phyloP scores from a whole-genome alignment of 2,113 vertebrate species.

The Varanus komodoensis region DNA sequence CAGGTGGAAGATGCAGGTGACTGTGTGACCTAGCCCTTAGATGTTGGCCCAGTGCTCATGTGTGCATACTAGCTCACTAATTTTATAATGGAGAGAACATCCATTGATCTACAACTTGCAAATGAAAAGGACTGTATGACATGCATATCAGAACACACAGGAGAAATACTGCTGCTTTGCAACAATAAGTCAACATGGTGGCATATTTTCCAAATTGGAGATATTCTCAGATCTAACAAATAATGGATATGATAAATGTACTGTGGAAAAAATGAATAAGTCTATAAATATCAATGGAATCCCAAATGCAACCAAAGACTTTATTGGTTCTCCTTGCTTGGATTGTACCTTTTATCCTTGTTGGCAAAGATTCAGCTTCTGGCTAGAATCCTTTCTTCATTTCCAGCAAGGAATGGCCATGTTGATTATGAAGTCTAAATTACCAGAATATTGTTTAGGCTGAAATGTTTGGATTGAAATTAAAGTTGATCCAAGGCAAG shows the following conservation, averaged over 20 bases:
- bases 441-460: not conserved
- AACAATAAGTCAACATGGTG: not conserved
- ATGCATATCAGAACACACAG: not conserved
- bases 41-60: no score
- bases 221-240: not conserved
- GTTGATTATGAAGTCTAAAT: not conserved
- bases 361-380: not conserved
- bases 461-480: conserved; percentile 1
- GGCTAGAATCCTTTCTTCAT: not conserved
- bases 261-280: not conserved
- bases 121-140: not conserved
- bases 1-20: not conserved
- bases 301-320: not conserved
- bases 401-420: not conserved
- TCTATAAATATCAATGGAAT: not conserved
- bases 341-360: not conserved
- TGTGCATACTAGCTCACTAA: not conserved
- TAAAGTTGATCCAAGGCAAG: not conserved
- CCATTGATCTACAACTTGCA: not conserved
- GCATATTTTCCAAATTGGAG: not conserved
- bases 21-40: not conserved
- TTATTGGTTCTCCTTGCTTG: not conserved
- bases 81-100: not conserved
- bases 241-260: not conserved
- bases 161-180: not conserved